Percentiles rank a stretch among this genome's conserved stretches.
These are phyloP conservation scores for Drosophila merina DNA, from an alignment of 2,888 invertebrate genomes.

Conservation along the genomic window DNA sequence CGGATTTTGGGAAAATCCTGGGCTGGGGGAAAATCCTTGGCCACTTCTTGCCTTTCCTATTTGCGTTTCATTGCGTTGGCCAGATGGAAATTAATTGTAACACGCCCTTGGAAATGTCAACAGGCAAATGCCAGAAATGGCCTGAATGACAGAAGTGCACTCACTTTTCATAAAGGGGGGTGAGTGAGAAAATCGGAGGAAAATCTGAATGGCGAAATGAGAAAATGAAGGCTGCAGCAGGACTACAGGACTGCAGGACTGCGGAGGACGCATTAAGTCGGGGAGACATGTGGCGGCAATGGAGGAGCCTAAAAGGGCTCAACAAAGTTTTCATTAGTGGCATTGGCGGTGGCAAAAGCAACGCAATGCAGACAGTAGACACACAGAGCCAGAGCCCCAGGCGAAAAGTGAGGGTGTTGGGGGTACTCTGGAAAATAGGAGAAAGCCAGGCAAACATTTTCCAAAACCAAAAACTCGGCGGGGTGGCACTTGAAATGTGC, in stretches of 20 bases:
- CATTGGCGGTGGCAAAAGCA: conserved; percentile 57
- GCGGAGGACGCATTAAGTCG: conserved; percentile 56
- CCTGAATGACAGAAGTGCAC: conserved; percentile 59
- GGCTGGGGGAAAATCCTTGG: conserved; percentile 4
- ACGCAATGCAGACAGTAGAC: conserved; percentile 36
- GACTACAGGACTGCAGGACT: conserved; percentile 34
- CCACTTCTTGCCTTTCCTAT: conserved; percentile 17
- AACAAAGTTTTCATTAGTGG: conserved; percentile 75
- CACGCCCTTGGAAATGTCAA: conserved; percentile 54
- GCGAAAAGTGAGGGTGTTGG: background rate
- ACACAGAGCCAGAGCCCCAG: conserved; percentile 2
- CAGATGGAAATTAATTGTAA: conserved; percentile 63
- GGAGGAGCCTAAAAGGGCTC: conserved; percentile 68
- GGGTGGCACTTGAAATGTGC: conserved; percentile 71
- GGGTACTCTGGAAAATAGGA: background rate
- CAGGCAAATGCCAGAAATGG: conserved; percentile 34
- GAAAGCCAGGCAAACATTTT: conserved; percentile 65
- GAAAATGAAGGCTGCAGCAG: conserved; percentile 14
- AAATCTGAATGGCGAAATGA: conserved; percentile 1
- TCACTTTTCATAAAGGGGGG: conserved; percentile 28
- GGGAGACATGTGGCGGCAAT: conserved; percentile 44
- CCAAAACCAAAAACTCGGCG: conserved; percentile 59
- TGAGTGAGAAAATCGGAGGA: background rate
- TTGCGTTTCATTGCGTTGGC: conserved; percentile 50
- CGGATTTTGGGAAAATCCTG: background rate